Conservation (phyloP, 2,113 vertebrate species). For the Thalassarche chlororhynchos region DNA sequence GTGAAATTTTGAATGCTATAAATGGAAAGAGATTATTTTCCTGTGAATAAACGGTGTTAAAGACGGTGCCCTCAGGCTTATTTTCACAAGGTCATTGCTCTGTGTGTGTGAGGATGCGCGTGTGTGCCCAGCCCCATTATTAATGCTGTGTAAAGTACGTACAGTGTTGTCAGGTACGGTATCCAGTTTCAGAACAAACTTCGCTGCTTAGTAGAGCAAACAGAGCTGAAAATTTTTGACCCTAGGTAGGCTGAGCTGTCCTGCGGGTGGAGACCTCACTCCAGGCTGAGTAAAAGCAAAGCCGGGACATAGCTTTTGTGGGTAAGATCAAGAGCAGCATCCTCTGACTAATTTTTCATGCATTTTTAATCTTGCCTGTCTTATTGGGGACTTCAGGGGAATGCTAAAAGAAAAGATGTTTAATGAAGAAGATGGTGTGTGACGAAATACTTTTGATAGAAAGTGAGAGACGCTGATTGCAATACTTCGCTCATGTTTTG, state of each 20-base stretch:
- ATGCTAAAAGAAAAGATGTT: not conserved
- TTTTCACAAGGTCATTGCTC: not conserved
- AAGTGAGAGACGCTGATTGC: not conserved
- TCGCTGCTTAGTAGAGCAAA: not conserved
- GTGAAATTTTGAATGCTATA: not conserved
- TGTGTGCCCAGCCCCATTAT: not conserved
- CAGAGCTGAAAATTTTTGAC: not conserved
- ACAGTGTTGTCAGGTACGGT: accelerated
- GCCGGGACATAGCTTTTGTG: not conserved
- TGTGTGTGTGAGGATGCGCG: not conserved
- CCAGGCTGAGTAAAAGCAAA: not conserved
- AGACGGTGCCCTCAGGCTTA: not conserved
- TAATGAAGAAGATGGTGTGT: accelerated
- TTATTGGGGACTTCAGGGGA: not conserved
- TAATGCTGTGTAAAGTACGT: not conserved
- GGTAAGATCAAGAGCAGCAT: not conserved
- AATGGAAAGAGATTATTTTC: constrained; percentile 17
- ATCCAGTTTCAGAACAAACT: not conserved
- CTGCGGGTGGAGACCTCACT: accelerated
- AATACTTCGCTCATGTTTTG: not conserved
- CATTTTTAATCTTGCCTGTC: not conserved
- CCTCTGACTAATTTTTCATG: not conserved
- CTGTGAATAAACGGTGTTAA: constrained; percentile 56
- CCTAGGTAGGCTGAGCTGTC: not conserved
- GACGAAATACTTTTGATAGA: not conserved